Conservation (phyloP, 2,113 vertebrate species). For the Motacilla tschutschensis region DNA sequence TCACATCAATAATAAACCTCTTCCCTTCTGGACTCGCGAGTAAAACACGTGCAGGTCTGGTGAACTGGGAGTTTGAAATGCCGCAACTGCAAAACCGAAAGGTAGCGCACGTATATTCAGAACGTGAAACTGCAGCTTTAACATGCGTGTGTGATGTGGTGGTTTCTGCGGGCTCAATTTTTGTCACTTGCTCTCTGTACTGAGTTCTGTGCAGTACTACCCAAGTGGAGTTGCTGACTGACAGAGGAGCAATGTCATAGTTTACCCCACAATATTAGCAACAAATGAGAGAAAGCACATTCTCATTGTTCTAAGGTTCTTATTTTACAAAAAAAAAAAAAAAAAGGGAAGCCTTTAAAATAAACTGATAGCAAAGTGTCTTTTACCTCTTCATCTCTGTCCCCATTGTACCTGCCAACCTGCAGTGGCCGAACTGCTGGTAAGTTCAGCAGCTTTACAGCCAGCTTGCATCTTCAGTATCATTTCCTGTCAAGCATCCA, state of each 20-base stretch:
- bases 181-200: not conserved
- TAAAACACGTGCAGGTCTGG: not conserved
- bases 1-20: not conserved
- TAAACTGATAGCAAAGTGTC: not conserved
- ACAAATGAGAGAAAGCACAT: not conserved
- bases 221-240: not conserved
- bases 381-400: not conserved
- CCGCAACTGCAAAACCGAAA: not conserved
- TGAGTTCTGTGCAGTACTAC: not conserved
- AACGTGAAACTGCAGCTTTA: not conserved
- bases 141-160: accelerated
- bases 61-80: not conserved
- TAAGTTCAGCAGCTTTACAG: not conserved
- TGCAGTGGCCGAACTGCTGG: not conserved
- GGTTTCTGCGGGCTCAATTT: not conserved
- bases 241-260: not conserved
- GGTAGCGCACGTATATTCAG: not conserved
- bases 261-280: not conserved
- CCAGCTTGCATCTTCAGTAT: not conserved
- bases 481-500: not conserved
- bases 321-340: not conserved
- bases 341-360: not conserved
- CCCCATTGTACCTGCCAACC: not conserved
- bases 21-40: not conserved
- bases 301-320: not conserved